phyloP scores from a whole-genome alignment of 2,888 invertebrate species.

The Cyaniris semiargus region DNA sequence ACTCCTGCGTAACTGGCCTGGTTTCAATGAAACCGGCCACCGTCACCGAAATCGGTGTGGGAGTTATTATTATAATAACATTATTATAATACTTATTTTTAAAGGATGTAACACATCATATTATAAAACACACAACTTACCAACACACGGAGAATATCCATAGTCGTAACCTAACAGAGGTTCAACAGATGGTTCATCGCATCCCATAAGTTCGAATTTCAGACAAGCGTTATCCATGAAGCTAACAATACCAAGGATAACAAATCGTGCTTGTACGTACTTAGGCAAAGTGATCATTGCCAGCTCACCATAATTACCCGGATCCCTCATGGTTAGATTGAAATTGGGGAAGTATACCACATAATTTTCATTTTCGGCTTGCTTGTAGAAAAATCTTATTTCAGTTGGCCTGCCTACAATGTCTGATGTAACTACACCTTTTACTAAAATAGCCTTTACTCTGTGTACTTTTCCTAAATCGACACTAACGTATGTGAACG shows the following conservation, averaged over 20 bases:
- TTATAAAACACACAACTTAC: slow-evolving; percentile 62
- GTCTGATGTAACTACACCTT: slow-evolving; percentile 96
- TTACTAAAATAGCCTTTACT: slow-evolving; percentile 95
- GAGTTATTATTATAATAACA: neutral
- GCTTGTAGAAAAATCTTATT: slow-evolving; percentile 98
- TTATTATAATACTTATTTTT: neutral
- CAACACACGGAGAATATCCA: slow-evolving; percentile 95
- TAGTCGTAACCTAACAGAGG: slow-evolving; percentile 95
- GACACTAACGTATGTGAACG: slow-evolving; percentile 97
- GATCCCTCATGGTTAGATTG: slow-evolving; percentile 95
- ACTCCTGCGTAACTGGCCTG: too few relatives aligned
- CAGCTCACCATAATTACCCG: slow-evolving; percentile 96
- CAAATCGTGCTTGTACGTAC: slow-evolving; percentile 95
- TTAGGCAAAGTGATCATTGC: slow-evolving; percentile 97
- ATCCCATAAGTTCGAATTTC: slow-evolving; percentile 97
- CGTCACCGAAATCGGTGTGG: too few relatives aligned
- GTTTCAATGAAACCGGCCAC: too few relatives aligned
- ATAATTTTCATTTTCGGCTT: slow-evolving; percentile 95
- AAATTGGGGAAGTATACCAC: slow-evolving; percentile 98
- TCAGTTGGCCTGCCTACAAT: slow-evolving; percentile 97
- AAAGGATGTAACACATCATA: neutral
- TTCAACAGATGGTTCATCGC: slow-evolving; percentile 91
- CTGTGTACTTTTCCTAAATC: slow-evolving; percentile 96
- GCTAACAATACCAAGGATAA: slow-evolving; percentile 96
- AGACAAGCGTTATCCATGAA: slow-evolving; percentile 98